These are phyloP conservation scores for Epirrhoe tristata DNA, from an alignment of 2,888 invertebrate genomes.

Conservation along the genomic window DNA sequence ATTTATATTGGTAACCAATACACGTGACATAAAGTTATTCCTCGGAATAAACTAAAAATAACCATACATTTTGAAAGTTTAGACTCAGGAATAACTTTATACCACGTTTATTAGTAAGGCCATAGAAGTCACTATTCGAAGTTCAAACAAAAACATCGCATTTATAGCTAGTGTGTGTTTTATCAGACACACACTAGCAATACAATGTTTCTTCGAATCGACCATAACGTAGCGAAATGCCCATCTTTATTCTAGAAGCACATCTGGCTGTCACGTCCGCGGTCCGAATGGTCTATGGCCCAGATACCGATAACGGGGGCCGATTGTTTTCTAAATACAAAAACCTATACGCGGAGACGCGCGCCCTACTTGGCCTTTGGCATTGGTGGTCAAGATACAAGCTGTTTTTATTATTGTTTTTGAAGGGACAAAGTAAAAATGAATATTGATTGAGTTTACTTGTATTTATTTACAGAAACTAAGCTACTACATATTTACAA, in stretches of 20 bases:
- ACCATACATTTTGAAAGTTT: too few species aligned
- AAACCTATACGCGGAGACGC: conserved; percentile 72
- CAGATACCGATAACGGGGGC: conserved; percentile 64
- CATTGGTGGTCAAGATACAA: conserved; percentile 14
- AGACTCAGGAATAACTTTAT: too few species aligned
- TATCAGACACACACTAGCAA: neutral
- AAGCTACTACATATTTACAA: too few species aligned
- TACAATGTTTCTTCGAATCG: neutral
- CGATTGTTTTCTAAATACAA: conserved; percentile 75
- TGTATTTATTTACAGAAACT: too few species aligned
- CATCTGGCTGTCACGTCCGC: conserved; percentile 44
- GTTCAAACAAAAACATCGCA: too few species aligned
- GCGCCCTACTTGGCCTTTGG: conserved; percentile 58
- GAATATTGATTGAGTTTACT: neutral
- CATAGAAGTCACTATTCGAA: too few species aligned
- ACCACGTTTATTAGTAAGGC: too few species aligned
- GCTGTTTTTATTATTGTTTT: conserved; percentile 9
- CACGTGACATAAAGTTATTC: too few species aligned
- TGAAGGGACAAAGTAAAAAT: neutral
- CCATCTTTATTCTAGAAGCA: conserved; percentile 36
- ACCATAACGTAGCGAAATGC: conserved; percentile 21
- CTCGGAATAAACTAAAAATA: too few species aligned
- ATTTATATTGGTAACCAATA: too few species aligned
- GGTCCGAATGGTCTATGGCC: conserved; percentile 58
- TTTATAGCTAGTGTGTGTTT: too few species aligned